Conservation (phyloP, 2,888 invertebrate genomes). For the Metacarcinus magister region DNA sequence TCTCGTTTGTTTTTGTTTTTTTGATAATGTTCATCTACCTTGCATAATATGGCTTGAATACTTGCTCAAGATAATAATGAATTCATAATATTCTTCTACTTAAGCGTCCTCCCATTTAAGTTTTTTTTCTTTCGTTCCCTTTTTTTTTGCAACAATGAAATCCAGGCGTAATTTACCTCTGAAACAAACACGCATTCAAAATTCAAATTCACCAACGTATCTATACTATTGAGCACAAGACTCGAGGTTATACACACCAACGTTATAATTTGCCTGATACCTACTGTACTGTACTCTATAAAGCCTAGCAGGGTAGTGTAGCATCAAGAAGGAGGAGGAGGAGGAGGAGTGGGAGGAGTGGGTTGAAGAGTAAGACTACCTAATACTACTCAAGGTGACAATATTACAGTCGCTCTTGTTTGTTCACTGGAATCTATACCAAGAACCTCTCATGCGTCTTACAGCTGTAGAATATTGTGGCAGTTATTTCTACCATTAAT, state of each 20-base stretch:
- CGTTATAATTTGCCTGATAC: neutral
- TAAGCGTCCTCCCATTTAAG: neutral
- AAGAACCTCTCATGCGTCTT: slow-evolving; percentile 14
- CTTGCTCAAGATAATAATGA: neutral
- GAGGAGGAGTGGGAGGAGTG: neutral
- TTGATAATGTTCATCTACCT: neutral
- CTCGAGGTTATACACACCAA: neutral
- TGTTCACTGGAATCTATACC: neutral
- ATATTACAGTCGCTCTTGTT: neutral
- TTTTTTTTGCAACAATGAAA: neutral
- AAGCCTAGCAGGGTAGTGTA: neutral
- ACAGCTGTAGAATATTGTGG: neutral
- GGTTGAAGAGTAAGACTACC: neutral
- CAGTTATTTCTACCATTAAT: neutral
- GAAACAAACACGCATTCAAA: neutral
- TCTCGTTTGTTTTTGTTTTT: neutral
- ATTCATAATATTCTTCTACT: neutral
- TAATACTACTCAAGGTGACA: neutral
- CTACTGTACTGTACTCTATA: neutral
- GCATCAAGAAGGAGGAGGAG: neutral
- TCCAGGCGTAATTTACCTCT: neutral
- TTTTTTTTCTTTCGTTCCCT: neutral
- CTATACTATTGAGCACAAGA: slow-evolving; percentile 29
- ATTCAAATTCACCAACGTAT: neutral
- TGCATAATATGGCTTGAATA: slow-evolving; percentile 2